Evolutionary conservation across 2,113 vertebrate species (phyloP), one percentile per base, ranked within the genome.

Genomic region (Amazona guildingii): DNA sequence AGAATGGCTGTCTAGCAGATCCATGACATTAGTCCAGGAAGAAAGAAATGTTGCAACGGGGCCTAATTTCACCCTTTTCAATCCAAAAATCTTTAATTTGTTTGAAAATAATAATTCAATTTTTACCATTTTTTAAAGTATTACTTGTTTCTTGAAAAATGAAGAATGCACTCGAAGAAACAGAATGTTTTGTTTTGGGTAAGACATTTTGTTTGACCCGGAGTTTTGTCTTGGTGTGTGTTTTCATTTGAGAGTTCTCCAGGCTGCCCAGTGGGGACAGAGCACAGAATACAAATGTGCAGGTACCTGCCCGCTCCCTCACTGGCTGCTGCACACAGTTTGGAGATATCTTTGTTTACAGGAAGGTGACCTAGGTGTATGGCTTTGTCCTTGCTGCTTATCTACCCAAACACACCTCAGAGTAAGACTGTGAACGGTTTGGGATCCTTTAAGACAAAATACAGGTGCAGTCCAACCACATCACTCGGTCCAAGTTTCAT

Each of bases 381-480:
- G 70, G 78, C 91, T 88, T 91, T 89, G 81, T 94, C 89, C 70
- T 76, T 59, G 77, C 86, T 91, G 55, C 48, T 84, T 94, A 92
- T 68, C 74, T 93, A 69, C 93, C 89, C 87, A 37, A 92, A 89
- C 91, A 94, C 81, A 69, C 87, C 93, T 95, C 70, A 76, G 62
- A 95, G 67, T 78, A 41, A 59, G 93, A 57, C 87, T 94, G 62
- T 87, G 91, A 95, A 94, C 92, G 92, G 74, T 57, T 85, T 52
- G 77, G 49, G 86, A 69, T 94, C 91, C 78, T 85, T 75, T 28
- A 44, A 76, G 86, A 51, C 39, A 35, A 84, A 95, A 55, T n/a
- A 5, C 23, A 21, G 51, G 28, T 55, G 48, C 44, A 48, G 48
- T 0, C 1, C 76, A 67, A 75, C 79, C 83, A 18, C 68, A 24